Evolutionary conservation across 2,888 invertebrate genomes (phyloP), one percentile per base, ranked within the genome.

Genomic region (Eueremaeus valkanovi): DNA sequence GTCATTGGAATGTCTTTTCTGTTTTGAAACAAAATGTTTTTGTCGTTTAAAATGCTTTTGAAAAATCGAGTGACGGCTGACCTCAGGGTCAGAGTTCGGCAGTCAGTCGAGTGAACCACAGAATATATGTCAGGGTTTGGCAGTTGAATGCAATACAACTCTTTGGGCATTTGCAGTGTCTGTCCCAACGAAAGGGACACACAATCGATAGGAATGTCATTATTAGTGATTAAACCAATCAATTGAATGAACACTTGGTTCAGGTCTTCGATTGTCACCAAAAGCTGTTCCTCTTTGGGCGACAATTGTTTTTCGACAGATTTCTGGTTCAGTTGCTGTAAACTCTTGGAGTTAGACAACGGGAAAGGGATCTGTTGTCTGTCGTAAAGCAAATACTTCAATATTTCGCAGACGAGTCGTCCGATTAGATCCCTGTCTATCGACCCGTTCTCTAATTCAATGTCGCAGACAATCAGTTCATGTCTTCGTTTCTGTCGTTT

Each of bases 341-440:
- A 40, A 42, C n/a, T 36, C 1, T 21, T 36, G 24, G 42, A 68
- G 68, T 68, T 68, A 16, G 68, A 21, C 42, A 68, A 16, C 2
- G 68, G 68, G 40, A 68, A 68, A 3, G 68, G 68, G 36, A 68
- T 68, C 42, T 68, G 68, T 68, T 68, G 68, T 68, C 68, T 68
- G 68, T 68, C 68, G 68, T 68, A 68, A 8, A 68, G 42, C 11
- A 68, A 21, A 18, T 68, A 68, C 24, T 68, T 68, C n/a, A 40
- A 11, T 18, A 68, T 68, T 36, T 68, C 68, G 9, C 24, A 24
- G 16, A n/a, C 24, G n/a, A 68, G 42, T 24, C 24, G 2, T 40
- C 24, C 68, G 9, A 21, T 68, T 27, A 68, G 6, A 42, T 68
- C 24, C 27, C 68, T 33, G 5, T 18, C 31, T 8, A 68, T 40